These are phyloP conservation scores for Poeciliopsis prolifica DNA, from an alignment of 2,113 vertebrate species.

Conservation along the genomic window DNA sequence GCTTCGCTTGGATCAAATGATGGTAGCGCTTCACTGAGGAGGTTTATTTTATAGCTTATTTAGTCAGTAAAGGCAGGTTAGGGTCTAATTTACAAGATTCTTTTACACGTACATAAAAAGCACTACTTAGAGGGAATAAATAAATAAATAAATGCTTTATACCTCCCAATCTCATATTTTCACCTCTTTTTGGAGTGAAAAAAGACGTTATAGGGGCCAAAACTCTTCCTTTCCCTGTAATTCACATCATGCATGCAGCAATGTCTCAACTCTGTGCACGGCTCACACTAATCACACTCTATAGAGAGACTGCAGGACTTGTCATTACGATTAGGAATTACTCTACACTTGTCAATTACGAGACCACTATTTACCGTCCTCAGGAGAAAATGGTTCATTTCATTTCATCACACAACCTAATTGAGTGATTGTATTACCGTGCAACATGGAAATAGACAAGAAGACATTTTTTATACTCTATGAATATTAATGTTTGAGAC, in stretches of 20 bases:
- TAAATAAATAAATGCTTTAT: no score
- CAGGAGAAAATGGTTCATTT: constrained; percentile 75
- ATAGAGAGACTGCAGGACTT: constrained; percentile 39
- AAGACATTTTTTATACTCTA: constrained; percentile 55
- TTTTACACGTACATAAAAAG: neutral
- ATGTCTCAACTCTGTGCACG: constrained; percentile 13
- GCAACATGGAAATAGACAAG: constrained; percentile 61
- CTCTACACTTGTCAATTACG: constrained; percentile 67
- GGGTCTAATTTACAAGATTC: neutral
- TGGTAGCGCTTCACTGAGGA: neutral
- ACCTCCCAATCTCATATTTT: neutral
- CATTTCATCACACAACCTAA: constrained; percentile 75
- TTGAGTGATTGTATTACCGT: constrained; percentile 71
- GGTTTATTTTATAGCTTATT: neutral
- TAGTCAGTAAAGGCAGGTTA: neutral
- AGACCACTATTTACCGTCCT: constrained; percentile 67
- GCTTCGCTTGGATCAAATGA: neutral
- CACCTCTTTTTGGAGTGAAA: neutral
- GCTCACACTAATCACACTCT: constrained; percentile 36
- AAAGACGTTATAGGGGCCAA: neutral
- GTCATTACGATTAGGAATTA: constrained; percentile 68
- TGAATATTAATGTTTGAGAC: constrained; percentile 65
- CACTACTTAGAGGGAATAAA: neutral
- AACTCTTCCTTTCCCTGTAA: neutral
- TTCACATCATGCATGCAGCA: constrained; percentile 4